phyloP scores from a whole-genome alignment of 2,888 invertebrate species.

The Cyclophora albipunctata region DNA sequence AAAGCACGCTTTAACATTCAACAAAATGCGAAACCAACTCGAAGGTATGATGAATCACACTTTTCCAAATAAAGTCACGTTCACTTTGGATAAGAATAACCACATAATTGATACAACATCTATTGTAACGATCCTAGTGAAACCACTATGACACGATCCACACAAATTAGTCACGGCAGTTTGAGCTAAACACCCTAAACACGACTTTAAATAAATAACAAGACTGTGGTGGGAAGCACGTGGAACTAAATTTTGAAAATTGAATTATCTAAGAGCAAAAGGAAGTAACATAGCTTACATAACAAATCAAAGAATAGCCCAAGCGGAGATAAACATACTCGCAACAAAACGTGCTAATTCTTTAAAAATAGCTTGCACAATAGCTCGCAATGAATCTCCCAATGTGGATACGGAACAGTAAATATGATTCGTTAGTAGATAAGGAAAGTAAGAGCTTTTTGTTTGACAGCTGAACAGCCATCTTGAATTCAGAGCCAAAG shows the following conservation, averaged over 20 bases:
- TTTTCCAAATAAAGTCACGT: slow-evolving; percentile 7
- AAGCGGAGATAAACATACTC: slow-evolving; percentile 25
- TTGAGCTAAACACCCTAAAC: slow-evolving; percentile 23
- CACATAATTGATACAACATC: slow-evolving; percentile 12
- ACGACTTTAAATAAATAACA: slow-evolving; percentile 36
- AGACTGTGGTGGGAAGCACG: slow-evolving; percentile 28
- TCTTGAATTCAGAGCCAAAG: slow-evolving; percentile 62
- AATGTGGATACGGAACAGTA: slow-evolving; percentile 34
- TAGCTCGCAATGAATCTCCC: slow-evolving; percentile 40
- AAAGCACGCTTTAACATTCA: too few species aligned
- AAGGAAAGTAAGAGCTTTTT: slow-evolving; percentile 63
- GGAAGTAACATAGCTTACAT: slow-evolving; percentile 9
- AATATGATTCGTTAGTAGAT: slow-evolving; percentile 52
- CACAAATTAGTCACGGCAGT: slow-evolving; percentile 35
- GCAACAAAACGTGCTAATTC: slow-evolving; percentile 38
- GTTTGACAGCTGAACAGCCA: slow-evolving; percentile 60
- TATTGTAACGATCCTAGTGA: slow-evolving; percentile 15
- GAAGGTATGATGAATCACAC: not conserved
- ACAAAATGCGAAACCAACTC: slow-evolving; percentile 1
- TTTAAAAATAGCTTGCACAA: slow-evolving; percentile 39
- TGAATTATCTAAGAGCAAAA: too few species aligned
- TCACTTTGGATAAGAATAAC: slow-evolving; percentile 20
- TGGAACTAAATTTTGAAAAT: slow-evolving; percentile 13
- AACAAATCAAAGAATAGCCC: slow-evolving; percentile 18
- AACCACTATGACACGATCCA: slow-evolving; percentile 12